Conservation (phyloP, 2,113 vertebrate species). For the Brachyistius frenatus region DNA sequence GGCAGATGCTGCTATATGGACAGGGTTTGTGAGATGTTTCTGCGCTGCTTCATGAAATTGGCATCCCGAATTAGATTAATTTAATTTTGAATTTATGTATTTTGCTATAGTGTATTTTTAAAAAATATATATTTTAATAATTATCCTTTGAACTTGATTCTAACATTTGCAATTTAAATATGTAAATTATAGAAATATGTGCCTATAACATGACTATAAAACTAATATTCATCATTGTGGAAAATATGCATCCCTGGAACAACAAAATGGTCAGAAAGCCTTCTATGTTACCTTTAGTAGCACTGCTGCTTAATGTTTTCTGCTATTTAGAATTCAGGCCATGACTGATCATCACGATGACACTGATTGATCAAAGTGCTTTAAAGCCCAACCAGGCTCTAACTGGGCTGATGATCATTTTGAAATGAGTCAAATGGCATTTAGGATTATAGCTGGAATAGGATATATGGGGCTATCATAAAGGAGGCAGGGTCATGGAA, state of each 20-base stretch:
- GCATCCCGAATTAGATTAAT: background rate
- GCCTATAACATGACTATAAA: background rate
- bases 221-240: background rate
- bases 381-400: conserved; percentile 44
- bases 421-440: conserved; percentile 75
- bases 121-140: background rate
- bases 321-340: conserved; percentile 26
- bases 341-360: conserved; percentile 54
- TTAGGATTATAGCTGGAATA: conserved; percentile 73
- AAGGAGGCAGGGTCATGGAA: conserved; percentile 68
- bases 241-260: background rate
- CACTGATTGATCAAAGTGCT: conserved; percentile 58
- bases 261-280: background rate
- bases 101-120: background rate
- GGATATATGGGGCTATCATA: conserved; percentile 74
- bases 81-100: background rate
- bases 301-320: conserved; percentile 27
- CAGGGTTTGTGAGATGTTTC: background rate
- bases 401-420: conserved; percentile 64
- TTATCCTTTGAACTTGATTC: background rate
- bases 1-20: conserved; percentile 41
- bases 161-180: background rate
- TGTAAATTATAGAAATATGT: background rate
- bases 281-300: background rate
- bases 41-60: background rate